Conservation (phyloP, 2,797 vertebrate genomes). For the Yasuhikotakia modesta region DNA sequence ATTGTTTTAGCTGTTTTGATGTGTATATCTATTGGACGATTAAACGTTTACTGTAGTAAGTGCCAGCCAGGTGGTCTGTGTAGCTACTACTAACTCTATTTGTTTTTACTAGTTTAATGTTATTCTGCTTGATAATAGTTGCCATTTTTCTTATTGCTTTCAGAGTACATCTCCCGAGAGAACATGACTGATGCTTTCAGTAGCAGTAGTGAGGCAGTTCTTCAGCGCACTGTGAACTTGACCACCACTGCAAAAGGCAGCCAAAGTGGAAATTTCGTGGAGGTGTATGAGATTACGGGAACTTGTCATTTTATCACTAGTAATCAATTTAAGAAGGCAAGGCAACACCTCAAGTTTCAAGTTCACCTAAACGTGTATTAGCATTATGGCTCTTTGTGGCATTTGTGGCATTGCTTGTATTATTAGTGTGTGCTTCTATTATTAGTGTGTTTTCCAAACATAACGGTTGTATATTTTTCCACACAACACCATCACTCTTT, state of each 20-base stretch:
- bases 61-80: background rate
- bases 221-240: constrained; percentile 71
- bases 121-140: background rate
- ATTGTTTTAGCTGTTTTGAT: background rate
- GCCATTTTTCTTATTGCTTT: background rate
- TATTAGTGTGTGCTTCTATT: too few species aligned
- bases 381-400: background rate
- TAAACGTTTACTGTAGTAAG: background rate
- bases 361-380: background rate
- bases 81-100: background rate
- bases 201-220: constrained; percentile 77
- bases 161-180: background rate
- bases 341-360: background rate
- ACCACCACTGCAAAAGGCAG: constrained; percentile 43
- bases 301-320: constrained; percentile 77
- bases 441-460: too few species aligned
- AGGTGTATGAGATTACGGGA: constrained; percentile 79
- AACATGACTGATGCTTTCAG: constrained; percentile 82
- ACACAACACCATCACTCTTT: too few species aligned
- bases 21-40: background rate
- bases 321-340: constrained; percentile 77
- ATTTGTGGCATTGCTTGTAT: too few species aligned
- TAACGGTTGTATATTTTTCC: too few species aligned
- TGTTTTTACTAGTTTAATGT: background rate
- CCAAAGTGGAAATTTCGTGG: constrained; percentile 65